Percentiles rank a stretch among this genome's conserved stretches.
These are phyloP conservation scores for Eilema depressum DNA, from an alignment of 2,888 invertebrate genomes.

Conservation along the genomic window DNA sequence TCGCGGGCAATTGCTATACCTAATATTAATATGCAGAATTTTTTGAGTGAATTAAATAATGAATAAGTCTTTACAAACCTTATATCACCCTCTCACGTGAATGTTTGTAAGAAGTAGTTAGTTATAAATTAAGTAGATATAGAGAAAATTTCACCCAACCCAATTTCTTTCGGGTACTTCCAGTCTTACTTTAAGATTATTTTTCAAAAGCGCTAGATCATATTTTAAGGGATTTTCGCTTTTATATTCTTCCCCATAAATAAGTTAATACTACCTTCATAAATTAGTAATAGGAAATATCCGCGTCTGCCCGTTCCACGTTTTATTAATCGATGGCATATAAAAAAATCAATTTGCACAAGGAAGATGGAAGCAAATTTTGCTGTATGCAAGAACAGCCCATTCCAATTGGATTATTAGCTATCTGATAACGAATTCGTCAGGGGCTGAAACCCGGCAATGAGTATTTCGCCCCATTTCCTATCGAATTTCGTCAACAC, in stretches of 20 bases:
- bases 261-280: background rate
- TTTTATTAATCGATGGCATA: slow-evolving; percentile 5
- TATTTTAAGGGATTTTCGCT: too few relatives aligned
- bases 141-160: too few relatives aligned
- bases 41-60: too few relatives aligned
- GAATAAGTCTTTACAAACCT: too few relatives aligned
- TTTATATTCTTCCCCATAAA: background rate
- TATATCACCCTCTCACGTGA: too few relatives aligned
- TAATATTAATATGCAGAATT: too few relatives aligned
- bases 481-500: slow-evolving; percentile 59
- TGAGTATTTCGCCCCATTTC: slow-evolving; percentile 62
- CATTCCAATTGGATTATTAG: slow-evolving; percentile 75
- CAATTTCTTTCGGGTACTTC: too few relatives aligned
- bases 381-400: slow-evolving; percentile 47
- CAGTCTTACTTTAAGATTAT: too few relatives aligned
- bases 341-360: slow-evolving; percentile 29
- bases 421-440: slow-evolving; percentile 73
- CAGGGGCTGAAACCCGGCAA: slow-evolving; percentile 69
- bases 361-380: slow-evolving; percentile 43
- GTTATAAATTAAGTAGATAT: too few relatives aligned
- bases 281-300: background rate
- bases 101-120: too few relatives aligned
- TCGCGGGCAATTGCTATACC: too few relatives aligned
- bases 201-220: too few relatives aligned
- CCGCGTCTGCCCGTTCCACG: slow-evolving; percentile 4